Base-by-base conservation (phyloP, 2,888 invertebrate genomes). In the Gerosis bhagava region DNA sequence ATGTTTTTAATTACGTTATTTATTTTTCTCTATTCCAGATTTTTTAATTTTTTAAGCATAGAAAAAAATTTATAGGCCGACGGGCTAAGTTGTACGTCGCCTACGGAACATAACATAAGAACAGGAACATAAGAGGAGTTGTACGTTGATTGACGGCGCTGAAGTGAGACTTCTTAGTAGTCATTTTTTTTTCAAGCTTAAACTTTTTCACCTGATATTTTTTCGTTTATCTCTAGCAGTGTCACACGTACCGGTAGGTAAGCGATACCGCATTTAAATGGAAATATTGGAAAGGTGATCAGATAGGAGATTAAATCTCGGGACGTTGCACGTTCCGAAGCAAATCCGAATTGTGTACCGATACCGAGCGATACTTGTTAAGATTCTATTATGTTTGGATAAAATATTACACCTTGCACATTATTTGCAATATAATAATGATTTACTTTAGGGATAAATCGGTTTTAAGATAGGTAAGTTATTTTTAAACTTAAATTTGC, bases 271-370 rank as follows among this genome's bases (percentile, higher is more conserved):
- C 51, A 46, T 53, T 55, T 53, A 53, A 57, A 57, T 53, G 45
- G 43, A 31, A 45, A 51, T 54, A 58, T 54, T 54, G 52, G 49
- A 51, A 53, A 56, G 45, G 37, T 45, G 45, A 45, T 44, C 51
- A 42, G 45, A 57, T 55, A 50, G 36, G 37, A 48, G 50, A 47
- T 53, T 53, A 54, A 51, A 53, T 55, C 49, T 55, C 43, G 43
- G 36, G 29, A 24, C 31, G 24, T 45, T 15, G 24, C 25, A 19
- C 24, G 37, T 31, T 46, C 25, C 17, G 19, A 32, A 37, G 31
- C 32, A 46, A 45, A 45, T 37, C 45, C 31, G 24, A 25, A 32
- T 29, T 31, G 39, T 15, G 26, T 6, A 19, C 16, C 45, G 37
- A 45, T 37, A 31, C 24, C 24, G 31, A 17, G 24, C 22, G 19